Evolutionary conservation across 1,140 invertebrate species (phyloP), one percentile per base, ranked within the genome.

Genomic region (Ceratina japonica): DNA sequence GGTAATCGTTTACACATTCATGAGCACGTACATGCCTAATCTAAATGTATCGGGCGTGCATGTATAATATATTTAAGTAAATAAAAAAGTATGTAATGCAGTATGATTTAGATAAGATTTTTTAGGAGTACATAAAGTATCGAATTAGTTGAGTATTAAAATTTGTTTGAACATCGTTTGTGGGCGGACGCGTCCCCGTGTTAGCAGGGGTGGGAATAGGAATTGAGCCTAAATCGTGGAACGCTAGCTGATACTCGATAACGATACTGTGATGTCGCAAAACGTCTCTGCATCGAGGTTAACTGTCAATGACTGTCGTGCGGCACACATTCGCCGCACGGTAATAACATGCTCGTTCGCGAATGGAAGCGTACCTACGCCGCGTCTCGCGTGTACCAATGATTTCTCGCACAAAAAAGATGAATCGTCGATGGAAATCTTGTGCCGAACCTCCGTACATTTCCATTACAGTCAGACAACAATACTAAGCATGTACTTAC

Each of bases 211-310:
- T 7, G 2, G 5, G n/a, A 44, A n/a, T 13, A 10, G 12, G 15
- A 66, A 66, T 13, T 22, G 24, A 15, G 20, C 44, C 8, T 66
- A 51, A 66, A 66, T 66, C 44, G 8, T 15, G 8, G 49, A 51
- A 16, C 20, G 20, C 44, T 20, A 66, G 44, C 31, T 51, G 44
- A 66, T 66, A 66, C 22, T 66, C 44, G 64, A 66, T 51, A 66
- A 66, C 20, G 44, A 66, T 65, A 44, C 63, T 22, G 63, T n/a
- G n/a, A 51, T 66, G n/a, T 66, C 44, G 44, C 8, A 51, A 66
- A 66, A 66, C 20, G 44, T 8, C 13, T 49, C 20, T 4, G 8
- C 27, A 20, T 51, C 64, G 16, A 24, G 15, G 44, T 66, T 66
- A 66, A 66, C 44, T 51, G 16, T 66, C 44, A 18, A 3, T 10